Conservation (phyloP, 1,140 invertebrate species). For the Oedothorax gibbosus region DNA sequence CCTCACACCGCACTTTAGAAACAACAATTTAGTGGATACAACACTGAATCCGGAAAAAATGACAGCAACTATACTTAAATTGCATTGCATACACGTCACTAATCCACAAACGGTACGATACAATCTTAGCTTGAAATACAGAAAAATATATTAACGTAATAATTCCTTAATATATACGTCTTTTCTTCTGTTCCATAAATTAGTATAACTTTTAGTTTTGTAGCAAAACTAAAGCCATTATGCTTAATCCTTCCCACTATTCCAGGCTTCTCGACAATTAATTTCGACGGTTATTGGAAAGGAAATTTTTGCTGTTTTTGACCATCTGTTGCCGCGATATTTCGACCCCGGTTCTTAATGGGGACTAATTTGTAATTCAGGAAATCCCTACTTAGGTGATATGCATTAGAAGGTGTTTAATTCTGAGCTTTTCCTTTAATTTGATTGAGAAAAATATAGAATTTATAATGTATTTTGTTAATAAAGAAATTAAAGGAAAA, state of each 20-base stretch:
- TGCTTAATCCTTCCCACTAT: slow-evolving; percentile 20
- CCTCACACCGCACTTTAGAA: too few relatives aligned
- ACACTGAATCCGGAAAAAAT: too few relatives aligned
- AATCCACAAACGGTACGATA: too few relatives aligned
- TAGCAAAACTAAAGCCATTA: slow-evolving; percentile 32
- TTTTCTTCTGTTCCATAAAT: slow-evolving; percentile 45
- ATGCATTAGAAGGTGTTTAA: slow-evolving; percentile 6
- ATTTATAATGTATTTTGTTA: too few relatives aligned
- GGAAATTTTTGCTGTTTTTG: slow-evolving; percentile 41
- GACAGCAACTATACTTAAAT: too few relatives aligned
- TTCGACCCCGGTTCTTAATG: slow-evolving; percentile 30
- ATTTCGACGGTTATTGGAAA: slow-evolving; percentile 48
- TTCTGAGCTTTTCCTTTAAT: neutral
- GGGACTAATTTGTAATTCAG: slow-evolving; percentile 54
- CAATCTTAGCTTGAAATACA: too few relatives aligned
- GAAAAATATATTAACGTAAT: too few relatives aligned
- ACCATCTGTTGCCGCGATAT: slow-evolving; percentile 46
- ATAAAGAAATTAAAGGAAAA: too few relatives aligned
- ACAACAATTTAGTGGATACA: too few relatives aligned
- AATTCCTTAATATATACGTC: slow-evolving; percentile 18
- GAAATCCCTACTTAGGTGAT: slow-evolving; percentile 21
- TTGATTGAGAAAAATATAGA: neutral
- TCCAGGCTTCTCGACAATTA: slow-evolving; percentile 40
- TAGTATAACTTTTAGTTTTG: slow-evolving; percentile 53
- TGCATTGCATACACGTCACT: too few relatives aligned